These are phyloP conservation scores for Sesamia nonagrioides DNA, from an alignment of 1,140 invertebrate genomes.

Conservation along the genomic window DNA sequence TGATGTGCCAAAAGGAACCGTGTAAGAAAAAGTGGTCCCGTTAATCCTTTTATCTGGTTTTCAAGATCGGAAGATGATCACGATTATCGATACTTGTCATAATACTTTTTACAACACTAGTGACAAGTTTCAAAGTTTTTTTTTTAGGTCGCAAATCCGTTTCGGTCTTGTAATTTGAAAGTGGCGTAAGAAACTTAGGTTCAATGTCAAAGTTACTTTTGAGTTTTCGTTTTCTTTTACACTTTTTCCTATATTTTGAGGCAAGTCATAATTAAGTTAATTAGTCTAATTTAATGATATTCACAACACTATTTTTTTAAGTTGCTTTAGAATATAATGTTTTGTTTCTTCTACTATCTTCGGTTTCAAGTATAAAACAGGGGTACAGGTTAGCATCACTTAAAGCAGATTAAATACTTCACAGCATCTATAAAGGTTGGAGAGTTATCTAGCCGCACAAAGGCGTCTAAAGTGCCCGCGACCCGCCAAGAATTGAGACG, in stretches of 20 bases:
- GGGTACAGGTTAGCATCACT: neutral
- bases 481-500: slow-evolving; percentile 57
- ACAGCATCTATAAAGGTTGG: slow-evolving; percentile 36
- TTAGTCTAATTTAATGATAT: no score
- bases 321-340: neutral
- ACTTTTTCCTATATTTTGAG: neutral
- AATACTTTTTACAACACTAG: neutral
- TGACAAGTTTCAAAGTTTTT: neutral
- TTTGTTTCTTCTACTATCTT: no score
- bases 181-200: neutral
- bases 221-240: neutral
- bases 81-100: slow-evolving; percentile 6
- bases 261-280: neutral
- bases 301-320: no score
- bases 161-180: neutral
- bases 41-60: slow-evolving; percentile 1
- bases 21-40: neutral
- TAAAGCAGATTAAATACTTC: slow-evolving; percentile 32
- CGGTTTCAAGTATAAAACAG: neutral
- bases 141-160: neutral
- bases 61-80: slow-evolving; percentile 1
- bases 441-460: slow-evolving; percentile 39
- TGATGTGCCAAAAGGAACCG: neutral
- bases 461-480: slow-evolving; percentile 51
- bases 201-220: neutral